phyloP scores from a whole-genome alignment of 2,797 vertebrate species.

The Phalanger gymnotis region DNA sequence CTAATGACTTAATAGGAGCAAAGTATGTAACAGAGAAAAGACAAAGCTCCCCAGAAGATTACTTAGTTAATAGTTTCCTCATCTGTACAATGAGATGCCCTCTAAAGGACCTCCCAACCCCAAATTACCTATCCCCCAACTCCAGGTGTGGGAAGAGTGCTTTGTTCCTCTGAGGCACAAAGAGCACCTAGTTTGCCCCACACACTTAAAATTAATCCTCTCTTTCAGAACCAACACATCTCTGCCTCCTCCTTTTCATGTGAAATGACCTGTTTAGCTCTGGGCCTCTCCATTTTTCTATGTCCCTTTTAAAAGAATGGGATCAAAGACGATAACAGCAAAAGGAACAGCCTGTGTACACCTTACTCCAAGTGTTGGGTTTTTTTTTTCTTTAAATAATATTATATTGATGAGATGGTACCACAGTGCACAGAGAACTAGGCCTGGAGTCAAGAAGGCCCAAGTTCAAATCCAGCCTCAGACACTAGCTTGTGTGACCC shows the following conservation, averaged over 20 bases:
- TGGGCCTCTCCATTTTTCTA: neutral
- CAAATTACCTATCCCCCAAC: neutral
- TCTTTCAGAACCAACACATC: neutral
- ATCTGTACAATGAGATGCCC: neutral
- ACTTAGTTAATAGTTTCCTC: neutral
- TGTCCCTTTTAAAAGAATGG: neutral
- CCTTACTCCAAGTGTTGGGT: neutral
- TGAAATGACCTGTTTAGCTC: neutral
- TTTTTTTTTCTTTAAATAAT: neutral
- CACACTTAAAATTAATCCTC: neutral
- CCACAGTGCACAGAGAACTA: neutral
- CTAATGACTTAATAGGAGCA: neutral
- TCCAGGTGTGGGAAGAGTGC: neutral
- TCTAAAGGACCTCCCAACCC: neutral
- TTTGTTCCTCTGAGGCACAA: neutral
- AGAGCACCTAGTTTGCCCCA: neutral
- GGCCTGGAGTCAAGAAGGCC: neutral
- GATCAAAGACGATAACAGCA: neutral
- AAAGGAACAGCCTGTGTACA: neutral
- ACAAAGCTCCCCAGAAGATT: neutral
- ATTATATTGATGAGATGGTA: neutral
- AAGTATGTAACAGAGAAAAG: neutral
- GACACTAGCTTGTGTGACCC: neutral
- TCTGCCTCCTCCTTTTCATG: neutral
- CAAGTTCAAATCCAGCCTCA: neutral